Evolutionary conservation across 2,888 invertebrate species (phyloP), one percentile per base, ranked within the genome.

Genomic region (Perithous albicinctus): DNA sequence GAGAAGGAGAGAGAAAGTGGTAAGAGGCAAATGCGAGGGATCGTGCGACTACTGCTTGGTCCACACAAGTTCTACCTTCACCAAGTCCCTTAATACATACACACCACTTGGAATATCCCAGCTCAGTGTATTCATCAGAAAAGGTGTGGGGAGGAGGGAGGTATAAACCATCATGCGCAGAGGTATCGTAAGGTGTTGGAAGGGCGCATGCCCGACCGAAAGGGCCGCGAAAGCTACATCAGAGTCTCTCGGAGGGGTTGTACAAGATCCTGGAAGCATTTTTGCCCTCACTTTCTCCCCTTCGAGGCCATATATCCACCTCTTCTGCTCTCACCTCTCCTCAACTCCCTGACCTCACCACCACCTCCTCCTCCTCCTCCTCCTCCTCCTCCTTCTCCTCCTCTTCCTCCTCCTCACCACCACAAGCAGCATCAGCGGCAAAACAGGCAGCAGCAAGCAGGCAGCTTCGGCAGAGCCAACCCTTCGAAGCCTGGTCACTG

Each of bases 181-280:
- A 26, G 26, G 35, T 46, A 15, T 15, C 23, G 15, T 10, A 26
- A 69, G 38, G 51, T 23, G 38, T n/a, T 4, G 70, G n/a, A 56
- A 79, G 61, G 67, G 67, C 79, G 79, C 74, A 69, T 79, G 78
- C 61, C 78, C 41, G 61, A 46, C 20, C 43, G 59, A 67, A 38
- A 78, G 78, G 73, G 73, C 66, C 59, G 66, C 41, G 73, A 61
- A 59, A 73, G 41, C 59, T n/a, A n/a, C n/a, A n/a, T n/a, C n/a
- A 18, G 63, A 10, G 38, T 5, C n/a, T 38, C 15, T 5, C 12
- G 26, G 64, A 23, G 18, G 72, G 29, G 26, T 6, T 12, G 41
- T 2, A 12, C 23, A 23, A 51, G 23, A 10, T 51, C 23, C 51
- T 51, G 51, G 12, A 10, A 23, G 20, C 20, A 12, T 38, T 43